Percentiles rank a stretch among this genome's conserved stretches.
Conservation (phyloP, 2,888 invertebrate genomes). For the Lamellibrachia satsuma region DNA sequence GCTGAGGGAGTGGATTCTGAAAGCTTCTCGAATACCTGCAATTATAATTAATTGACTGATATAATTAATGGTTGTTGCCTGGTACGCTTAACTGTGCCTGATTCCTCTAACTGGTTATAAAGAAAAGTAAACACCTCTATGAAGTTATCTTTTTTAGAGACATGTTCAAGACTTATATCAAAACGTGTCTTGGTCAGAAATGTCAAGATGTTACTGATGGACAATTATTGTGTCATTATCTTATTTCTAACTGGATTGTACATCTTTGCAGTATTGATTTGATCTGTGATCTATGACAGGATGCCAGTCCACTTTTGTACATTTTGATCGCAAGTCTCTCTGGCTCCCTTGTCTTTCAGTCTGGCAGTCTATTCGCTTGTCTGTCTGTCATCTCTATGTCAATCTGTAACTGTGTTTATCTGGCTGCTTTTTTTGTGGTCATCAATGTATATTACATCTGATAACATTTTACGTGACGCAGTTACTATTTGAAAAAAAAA, state of each 20-base stretch:
- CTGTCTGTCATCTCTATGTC: not conserved
- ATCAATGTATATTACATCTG: no score
- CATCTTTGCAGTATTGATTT: not conserved
- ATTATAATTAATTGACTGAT: not conserved
- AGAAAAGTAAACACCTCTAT: not conserved
- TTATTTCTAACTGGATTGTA: not conserved
- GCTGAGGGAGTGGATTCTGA: not conserved
- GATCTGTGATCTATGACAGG: not conserved
- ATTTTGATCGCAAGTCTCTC: not conserved
- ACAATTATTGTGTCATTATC: not conserved
- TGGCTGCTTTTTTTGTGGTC: no score
- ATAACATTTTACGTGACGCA: no score
- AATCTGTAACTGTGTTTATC: no score
- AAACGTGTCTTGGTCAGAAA: not conserved
- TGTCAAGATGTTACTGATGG: not conserved
- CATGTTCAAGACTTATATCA: not conserved
- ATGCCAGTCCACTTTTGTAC: not conserved
- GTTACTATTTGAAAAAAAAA: not conserved
- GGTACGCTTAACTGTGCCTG: not conserved
- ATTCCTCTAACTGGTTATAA: not conserved
- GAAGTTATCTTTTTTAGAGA: not conserved
- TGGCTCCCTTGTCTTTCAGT: not conserved
- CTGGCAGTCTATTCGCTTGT: no score
- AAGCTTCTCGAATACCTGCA: not conserved
- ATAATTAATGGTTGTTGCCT: not conserved